Percentiles rank a stretch among this genome's conserved stretches.
These are phyloP conservation scores for Leucoraja erinaceus DNA, from an alignment of 2,113 vertebrate species.

Conservation along the genomic window DNA sequence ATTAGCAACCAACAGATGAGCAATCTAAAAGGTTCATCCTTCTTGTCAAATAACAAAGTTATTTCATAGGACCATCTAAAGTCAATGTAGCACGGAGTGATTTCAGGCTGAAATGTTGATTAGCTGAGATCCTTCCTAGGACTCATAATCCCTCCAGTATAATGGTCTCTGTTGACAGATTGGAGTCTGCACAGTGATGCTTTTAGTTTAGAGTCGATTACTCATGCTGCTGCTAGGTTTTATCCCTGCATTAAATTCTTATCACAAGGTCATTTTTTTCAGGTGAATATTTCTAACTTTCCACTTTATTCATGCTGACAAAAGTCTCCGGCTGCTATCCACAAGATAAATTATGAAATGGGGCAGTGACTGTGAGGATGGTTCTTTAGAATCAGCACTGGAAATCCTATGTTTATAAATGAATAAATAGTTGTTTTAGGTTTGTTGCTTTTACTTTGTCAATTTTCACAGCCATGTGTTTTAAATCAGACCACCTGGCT, in stretches of 20 bases:
- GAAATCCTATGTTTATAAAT: slow-evolving; percentile 20
- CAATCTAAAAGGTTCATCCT: not conserved
- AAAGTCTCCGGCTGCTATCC: not conserved
- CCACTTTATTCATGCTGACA: slow-evolving; percentile 13
- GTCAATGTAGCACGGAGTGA: not conserved
- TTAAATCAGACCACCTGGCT: slow-evolving; percentile 25
- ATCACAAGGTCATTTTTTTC: not conserved
- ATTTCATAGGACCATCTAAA: not conserved
- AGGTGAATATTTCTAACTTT: not conserved
- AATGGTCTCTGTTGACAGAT: slow-evolving; percentile 12
- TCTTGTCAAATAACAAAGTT: not conserved
- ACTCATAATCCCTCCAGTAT: not conserved
- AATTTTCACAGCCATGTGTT: not conserved
- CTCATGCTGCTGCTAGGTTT: not conserved
- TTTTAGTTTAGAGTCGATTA: slow-evolving; percentile 3
- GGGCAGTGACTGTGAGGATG: not conserved
- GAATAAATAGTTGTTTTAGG: slow-evolving; percentile 23
- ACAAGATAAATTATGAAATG: not conserved
- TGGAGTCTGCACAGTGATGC: slow-evolving; percentile 14
- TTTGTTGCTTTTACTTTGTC: slow-evolving; percentile 27
- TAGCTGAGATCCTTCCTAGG: not conserved
- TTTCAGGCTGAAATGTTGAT: not conserved
- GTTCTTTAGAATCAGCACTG: not conserved
- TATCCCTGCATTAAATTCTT: slow-evolving; percentile 16
- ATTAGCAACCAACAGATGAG: not conserved